Percentiles rank a stretch among this genome's conserved stretches.
These are phyloP conservation scores for Corythornis cristatus DNA, from an alignment of 2,113 vertebrate species.

Conservation along the genomic window DNA sequence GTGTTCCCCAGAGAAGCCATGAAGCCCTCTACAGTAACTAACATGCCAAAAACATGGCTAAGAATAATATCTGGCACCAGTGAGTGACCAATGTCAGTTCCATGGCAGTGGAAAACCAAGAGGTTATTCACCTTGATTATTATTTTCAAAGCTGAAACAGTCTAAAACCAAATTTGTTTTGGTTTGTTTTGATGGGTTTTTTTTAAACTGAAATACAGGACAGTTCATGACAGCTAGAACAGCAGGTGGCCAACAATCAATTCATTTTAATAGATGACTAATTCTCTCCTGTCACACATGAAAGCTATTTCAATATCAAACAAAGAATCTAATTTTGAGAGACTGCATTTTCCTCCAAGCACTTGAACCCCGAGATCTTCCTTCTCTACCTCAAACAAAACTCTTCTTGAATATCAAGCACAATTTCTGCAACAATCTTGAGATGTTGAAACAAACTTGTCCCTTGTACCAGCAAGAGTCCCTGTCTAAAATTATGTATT, in stretches of 20 bases:
- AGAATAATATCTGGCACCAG: background rate
- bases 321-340: background rate
- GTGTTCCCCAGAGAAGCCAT: background rate
- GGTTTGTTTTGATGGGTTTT: background rate
- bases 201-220: background rate
- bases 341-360: background rate
- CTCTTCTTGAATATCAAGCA: background rate
- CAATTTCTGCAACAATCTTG: background rate
- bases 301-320: constrained; percentile 38
- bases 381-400: background rate
- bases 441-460: background rate
- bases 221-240: background rate
- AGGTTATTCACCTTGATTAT: background rate
- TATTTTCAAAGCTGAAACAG: background rate
- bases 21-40: background rate
- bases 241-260: background rate
- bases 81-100: background rate
- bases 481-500: background rate
- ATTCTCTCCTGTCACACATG: constrained; percentile 9
- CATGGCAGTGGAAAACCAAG: background rate
- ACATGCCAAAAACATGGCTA: background rate
- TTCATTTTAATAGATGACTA: constrained; percentile 30
- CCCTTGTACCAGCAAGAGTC: background rate
- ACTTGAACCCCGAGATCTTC: background rate
- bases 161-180: background rate